Conservation (phyloP, 2,888 invertebrate genomes). For the Pristionchus arcanus region DNA sequence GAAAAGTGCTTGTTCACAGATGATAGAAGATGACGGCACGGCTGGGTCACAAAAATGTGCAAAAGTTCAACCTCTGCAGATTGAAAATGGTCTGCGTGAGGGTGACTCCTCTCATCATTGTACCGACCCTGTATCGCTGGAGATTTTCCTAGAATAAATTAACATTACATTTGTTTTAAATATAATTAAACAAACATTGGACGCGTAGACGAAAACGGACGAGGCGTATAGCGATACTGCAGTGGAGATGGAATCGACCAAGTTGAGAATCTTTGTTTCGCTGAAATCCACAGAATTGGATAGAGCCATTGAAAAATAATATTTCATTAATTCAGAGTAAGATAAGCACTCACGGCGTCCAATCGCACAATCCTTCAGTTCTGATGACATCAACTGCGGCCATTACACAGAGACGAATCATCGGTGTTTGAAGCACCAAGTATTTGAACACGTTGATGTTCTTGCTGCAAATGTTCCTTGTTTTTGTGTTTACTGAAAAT, state of each 20-base stretch:
- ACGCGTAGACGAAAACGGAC: constrained; percentile 11
- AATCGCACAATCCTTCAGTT: neutral
- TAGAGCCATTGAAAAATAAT: too few species aligned
- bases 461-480: neutral
- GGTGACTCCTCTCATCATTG: constrained; percentile 37
- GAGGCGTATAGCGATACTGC: constrained; percentile 22
- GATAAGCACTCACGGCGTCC: neutral
- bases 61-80: constrained; percentile 41
- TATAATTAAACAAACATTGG: neutral
- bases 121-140: neutral
- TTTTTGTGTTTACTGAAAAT: neutral
- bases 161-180: neutral
- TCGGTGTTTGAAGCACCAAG: constrained; percentile 43
- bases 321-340: too few species aligned
- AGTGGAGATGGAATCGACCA: constrained; percentile 52
- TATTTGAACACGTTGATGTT: constrained; percentile 49
- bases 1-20: neutral
- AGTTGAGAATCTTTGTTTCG: constrained; percentile 38
- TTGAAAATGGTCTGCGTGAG: constrained; percentile 49
- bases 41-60: neutral
- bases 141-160: neutral
- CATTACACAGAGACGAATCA: constrained; percentile 30
- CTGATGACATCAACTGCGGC: neutral
- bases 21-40: neutral
- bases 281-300: neutral